Percentiles rank a stretch among this genome's conserved stretches.
Conservation (phyloP, 2,888 invertebrate species). For the Apotomis capreana region DNA sequence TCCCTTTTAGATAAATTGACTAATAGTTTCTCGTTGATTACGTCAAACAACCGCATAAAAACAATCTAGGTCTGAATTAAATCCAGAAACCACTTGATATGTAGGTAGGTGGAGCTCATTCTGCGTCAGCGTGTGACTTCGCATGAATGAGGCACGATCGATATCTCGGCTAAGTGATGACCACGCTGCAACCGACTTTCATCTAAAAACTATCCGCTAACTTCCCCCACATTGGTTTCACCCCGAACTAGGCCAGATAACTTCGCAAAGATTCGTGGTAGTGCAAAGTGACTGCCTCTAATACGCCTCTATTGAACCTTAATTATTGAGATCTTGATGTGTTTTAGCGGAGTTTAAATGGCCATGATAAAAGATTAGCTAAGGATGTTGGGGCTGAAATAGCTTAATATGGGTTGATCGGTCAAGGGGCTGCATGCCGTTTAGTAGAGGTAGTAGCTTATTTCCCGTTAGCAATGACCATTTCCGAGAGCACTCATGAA, state of each 20-base stretch:
- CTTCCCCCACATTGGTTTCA: constrained; percentile 38
- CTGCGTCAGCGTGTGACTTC: constrained; percentile 51
- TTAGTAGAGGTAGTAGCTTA: constrained; percentile 25
- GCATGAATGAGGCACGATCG: constrained; percentile 60
- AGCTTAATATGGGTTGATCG: constrained; percentile 7
- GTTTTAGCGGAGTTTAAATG: no score
- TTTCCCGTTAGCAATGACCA: constrained; percentile 30
- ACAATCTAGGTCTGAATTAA: background rate
- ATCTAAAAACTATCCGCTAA: constrained; percentile 37
- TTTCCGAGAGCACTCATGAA: constrained; percentile 28
- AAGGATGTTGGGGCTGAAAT: background rate
- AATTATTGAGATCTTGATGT: background rate
- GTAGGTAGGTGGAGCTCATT: constrained; percentile 25
- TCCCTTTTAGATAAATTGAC: no score
- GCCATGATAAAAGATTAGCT: no score
- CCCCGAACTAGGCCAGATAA: constrained; percentile 36
- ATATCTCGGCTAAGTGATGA: constrained; percentile 59
- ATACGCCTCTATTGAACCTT: background rate
- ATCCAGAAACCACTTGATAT: constrained; percentile 9
- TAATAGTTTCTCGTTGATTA: background rate
- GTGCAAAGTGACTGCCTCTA: constrained; percentile 10
- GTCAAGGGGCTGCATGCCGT: constrained; percentile 10
- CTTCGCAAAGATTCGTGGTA: constrained; percentile 27
- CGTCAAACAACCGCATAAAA: no score
- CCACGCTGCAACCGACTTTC: constrained; percentile 45